These are phyloP conservation scores for Cirrhinus mrigala DNA, from an alignment of 2,797 vertebrate genomes.

Conservation along the genomic window DNA sequence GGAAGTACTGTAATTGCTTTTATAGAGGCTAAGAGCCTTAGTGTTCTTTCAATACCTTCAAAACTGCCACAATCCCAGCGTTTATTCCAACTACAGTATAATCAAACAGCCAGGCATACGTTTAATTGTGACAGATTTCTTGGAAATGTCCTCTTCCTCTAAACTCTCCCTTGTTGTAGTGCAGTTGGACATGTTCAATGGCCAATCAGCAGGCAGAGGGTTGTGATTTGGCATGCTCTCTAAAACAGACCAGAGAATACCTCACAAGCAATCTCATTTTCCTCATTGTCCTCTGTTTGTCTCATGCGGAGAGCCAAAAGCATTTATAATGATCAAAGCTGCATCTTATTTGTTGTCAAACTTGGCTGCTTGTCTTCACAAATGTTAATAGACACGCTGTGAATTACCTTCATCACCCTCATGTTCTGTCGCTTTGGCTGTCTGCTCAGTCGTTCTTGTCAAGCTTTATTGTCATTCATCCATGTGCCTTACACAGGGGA, in stretches of 20 bases:
- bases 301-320: slow-evolving; percentile 11
- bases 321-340: slow-evolving; percentile 28
- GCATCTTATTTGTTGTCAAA: slow-evolving; percentile 18
- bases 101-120: slow-evolving; percentile 36
- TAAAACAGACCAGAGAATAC: slow-evolving; percentile 5
- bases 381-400: slow-evolving; percentile 17
- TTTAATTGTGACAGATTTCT: slow-evolving; percentile 50
- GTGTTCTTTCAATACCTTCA: slow-evolving; percentile 10
- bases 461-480: slow-evolving; percentile 10
- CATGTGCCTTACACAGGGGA: not conserved
- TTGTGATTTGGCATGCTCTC: slow-evolving; percentile 28
- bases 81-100: not conserved
- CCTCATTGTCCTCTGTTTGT: slow-evolving; percentile 22
- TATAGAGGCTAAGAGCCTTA: not conserved
- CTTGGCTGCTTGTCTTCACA: slow-evolving; percentile 18
- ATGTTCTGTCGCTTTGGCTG: slow-evolving; percentile 6
- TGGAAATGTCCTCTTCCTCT: slow-evolving; percentile 30
- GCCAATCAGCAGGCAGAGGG: slow-evolving; percentile 38
- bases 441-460: not conserved
- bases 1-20: not conserved
- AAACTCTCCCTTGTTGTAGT: slow-evolving; percentile 40
- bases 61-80: slow-evolving; percentile 7
- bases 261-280: slow-evolving; percentile 27
- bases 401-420: slow-evolving; percentile 29
- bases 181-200: slow-evolving; percentile 41